phyloP scores from a whole-genome alignment of 1,140 invertebrate genomes.

The Rhyacophila brunnea region DNA sequence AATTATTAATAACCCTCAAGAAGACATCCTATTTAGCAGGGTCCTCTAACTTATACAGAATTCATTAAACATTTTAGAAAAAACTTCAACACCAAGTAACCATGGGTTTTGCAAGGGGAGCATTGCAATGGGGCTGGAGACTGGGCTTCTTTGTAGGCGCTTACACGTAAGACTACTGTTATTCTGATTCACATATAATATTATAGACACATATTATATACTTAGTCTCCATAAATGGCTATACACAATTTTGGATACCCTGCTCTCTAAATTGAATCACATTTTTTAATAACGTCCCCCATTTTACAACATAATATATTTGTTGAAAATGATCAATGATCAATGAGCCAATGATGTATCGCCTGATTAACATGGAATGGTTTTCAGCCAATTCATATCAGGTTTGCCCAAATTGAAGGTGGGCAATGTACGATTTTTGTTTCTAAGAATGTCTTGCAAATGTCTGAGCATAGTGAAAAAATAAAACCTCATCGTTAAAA shows the following conservation, averaged over 20 bases:
- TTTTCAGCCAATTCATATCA: no score
- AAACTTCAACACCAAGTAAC: conserved; percentile 66
- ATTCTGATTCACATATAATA: neutral
- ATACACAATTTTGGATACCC: conserved; percentile 7
- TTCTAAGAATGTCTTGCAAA: no score
- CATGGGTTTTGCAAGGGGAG: conserved; percentile 66
- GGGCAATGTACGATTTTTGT: no score
- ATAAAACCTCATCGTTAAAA: no score
- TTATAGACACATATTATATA: neutral
- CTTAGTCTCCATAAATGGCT: neutral
- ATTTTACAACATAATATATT: no score
- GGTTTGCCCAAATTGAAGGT: no score
- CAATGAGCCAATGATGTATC: no score
- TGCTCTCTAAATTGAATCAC: no score
- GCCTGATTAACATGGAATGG: no score
- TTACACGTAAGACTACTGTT: conserved; percentile 59
- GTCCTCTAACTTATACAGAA: neutral
- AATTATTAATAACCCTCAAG: neutral
- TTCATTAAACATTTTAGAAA: conserved; percentile 49
- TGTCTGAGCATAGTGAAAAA: no score
- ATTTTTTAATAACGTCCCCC: no score
- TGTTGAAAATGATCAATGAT: no score
- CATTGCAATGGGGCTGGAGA: conserved; percentile 63
- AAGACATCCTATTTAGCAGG: neutral
- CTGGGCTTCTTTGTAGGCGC: conserved; percentile 61